These are phyloP conservation scores for Heliothis virescens DNA, from an alignment of 1,140 invertebrate genomes.

Conservation along the genomic window DNA sequence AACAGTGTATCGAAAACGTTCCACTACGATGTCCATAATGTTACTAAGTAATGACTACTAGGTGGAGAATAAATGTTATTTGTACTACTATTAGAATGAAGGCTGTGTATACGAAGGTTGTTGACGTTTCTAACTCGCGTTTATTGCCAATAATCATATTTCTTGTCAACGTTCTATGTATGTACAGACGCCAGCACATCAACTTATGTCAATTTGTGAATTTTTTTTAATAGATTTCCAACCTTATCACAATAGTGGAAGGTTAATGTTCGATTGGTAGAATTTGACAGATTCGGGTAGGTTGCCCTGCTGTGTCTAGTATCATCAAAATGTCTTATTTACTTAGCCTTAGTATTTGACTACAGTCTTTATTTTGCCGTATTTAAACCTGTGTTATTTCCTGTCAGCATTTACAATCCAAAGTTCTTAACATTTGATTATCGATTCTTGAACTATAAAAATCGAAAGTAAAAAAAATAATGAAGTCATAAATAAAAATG, in stretches of 20 bases:
- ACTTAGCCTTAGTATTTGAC: neutral
- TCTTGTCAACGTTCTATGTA: constrained; percentile 5
- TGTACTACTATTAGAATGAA: constrained; percentile 26
- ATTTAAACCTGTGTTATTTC: too few relatives aligned
- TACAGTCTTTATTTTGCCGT: too few relatives aligned
- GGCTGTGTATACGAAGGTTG: constrained; percentile 27
- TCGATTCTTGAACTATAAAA: neutral
- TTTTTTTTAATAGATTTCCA: too few relatives aligned
- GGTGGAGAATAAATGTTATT: constrained; percentile 18
- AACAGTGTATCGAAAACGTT: constrained; percentile 36
- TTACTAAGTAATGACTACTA: constrained; percentile 5
- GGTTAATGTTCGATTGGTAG: too few relatives aligned
- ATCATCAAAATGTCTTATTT: neutral
- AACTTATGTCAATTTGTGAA: too few relatives aligned
- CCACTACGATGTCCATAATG: neutral
- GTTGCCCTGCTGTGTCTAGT: too few relatives aligned
- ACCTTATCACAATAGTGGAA: too few relatives aligned
- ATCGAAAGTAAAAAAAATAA: neutral
- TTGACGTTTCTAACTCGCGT: constrained; percentile 27
- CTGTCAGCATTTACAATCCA: too few relatives aligned
- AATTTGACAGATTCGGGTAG: too few relatives aligned
- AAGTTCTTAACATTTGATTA: neutral
- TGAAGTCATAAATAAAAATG: constrained; percentile 2
- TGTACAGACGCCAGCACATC: too few relatives aligned
- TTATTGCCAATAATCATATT: constrained; percentile 25